phyloP scores from a whole-genome alignment of 2,888 invertebrate species.

The Acutogordius australiensis region DNA sequence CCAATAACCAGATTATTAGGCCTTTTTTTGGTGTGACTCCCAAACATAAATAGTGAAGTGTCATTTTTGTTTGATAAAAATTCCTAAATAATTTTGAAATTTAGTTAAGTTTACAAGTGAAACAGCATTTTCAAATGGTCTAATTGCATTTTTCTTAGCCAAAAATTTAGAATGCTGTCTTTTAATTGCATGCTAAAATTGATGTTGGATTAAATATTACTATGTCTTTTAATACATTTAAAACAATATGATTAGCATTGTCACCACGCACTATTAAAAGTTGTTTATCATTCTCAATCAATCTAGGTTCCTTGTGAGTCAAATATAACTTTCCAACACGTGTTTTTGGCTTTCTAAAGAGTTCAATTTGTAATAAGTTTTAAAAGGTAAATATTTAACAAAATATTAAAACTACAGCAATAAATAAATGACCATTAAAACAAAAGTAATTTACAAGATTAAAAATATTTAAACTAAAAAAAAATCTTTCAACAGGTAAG shows the following conservation, averaged over 20 bases:
- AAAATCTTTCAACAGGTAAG: no score
- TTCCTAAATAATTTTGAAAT: neutral
- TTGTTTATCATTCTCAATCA: neutral
- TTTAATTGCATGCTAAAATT: slow-evolving; percentile 8
- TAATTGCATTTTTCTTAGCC: neutral
- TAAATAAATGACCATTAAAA: no score
- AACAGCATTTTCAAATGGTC: slow-evolving; percentile 6
- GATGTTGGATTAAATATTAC: neutral
- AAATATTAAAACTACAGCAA: no score
- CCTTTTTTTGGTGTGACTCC: slow-evolving; percentile 4
- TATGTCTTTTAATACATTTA: neutral
- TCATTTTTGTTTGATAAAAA: slow-evolving; percentile 7
- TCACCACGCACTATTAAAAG: neutral
- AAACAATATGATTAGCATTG: neutral
- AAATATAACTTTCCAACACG: neutral
- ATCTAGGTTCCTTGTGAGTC: neutral
- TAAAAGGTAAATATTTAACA: no score
- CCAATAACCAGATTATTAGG: slow-evolving; percentile 2
- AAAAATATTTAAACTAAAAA: no score
- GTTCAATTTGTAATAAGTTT: no score
- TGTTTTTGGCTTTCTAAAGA: slow-evolving; percentile 10
- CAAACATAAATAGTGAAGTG: neutral
- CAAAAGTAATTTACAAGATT: no score
- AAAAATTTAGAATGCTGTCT: neutral
- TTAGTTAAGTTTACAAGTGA: neutral